phyloP scores from a whole-genome alignment of 2,797 vertebrate species.

The Artibeus lituratus region DNA sequence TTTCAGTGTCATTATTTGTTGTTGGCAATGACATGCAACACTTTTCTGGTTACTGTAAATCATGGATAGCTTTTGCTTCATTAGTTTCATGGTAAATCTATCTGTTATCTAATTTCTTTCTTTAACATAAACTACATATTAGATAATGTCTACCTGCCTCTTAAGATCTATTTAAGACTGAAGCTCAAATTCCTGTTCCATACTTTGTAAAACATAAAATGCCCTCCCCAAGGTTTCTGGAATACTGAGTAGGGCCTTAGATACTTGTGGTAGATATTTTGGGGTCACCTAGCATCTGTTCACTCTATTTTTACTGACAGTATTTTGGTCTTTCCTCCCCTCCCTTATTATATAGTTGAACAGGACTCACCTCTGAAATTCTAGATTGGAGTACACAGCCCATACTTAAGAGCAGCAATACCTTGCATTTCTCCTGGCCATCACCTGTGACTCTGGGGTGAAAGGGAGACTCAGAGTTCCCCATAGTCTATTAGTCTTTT shows the following conservation, averaged over 20 bases:
- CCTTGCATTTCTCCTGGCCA: background rate
- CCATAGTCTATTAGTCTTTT: background rate
- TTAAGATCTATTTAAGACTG: background rate
- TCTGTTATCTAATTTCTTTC: background rate
- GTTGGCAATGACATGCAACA: background rate
- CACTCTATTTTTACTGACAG: background rate
- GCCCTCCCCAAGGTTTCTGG: background rate
- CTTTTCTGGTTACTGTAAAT: background rate
- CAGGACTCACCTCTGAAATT: background rate
- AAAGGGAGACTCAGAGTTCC: background rate
- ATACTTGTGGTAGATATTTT: background rate
- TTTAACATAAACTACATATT: background rate
- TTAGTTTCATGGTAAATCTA: background rate
- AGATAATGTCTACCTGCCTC: background rate
- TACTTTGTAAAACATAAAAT: background rate
- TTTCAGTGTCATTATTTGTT: background rate
- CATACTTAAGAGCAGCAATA: background rate
- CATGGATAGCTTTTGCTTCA: background rate
- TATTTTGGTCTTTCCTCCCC: background rate
- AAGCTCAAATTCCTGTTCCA: background rate
- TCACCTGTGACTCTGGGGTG: background rate
- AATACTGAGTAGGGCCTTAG: background rate
- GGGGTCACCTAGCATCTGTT: background rate
- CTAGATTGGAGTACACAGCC: background rate
- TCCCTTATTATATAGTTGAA: background rate